phyloP scores from a whole-genome alignment of 2,113 vertebrate genomes.

The Aepyceros melampus region DNA sequence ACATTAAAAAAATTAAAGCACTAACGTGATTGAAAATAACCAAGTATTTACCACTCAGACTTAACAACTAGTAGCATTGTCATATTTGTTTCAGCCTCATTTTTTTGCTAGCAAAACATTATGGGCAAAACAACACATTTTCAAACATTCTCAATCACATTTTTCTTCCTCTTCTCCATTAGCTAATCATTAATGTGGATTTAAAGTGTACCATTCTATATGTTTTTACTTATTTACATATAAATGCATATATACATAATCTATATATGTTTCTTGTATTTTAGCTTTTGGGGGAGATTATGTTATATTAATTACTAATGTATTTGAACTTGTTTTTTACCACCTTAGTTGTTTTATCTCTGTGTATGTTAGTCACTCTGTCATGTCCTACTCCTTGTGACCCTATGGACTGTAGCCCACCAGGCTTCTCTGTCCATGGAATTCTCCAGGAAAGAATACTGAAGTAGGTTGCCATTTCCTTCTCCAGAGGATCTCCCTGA shows the following conservation, averaged over 20 bases:
- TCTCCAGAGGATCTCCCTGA: neutral
- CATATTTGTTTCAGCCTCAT: neutral
- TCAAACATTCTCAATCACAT: accelerated
- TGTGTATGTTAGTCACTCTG: neutral
- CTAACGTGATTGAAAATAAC: neutral
- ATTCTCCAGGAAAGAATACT: neutral
- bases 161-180: neutral
- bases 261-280: neutral
- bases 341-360: neutral
- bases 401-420: neutral
- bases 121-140: neutral
- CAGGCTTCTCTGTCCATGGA: neutral
- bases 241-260: neutral
- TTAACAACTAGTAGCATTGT: neutral
- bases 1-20: neutral
- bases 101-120: neutral
- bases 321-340: neutral
- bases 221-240: neutral
- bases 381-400: neutral
- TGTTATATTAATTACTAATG: neutral
- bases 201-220: neutral
- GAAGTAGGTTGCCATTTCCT: neutral
- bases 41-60: neutral
- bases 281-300: neutral
- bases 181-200: neutral